phyloP scores from a whole-genome alignment of 1,140 invertebrate species.

The Diabrotica virgifera region DNA sequence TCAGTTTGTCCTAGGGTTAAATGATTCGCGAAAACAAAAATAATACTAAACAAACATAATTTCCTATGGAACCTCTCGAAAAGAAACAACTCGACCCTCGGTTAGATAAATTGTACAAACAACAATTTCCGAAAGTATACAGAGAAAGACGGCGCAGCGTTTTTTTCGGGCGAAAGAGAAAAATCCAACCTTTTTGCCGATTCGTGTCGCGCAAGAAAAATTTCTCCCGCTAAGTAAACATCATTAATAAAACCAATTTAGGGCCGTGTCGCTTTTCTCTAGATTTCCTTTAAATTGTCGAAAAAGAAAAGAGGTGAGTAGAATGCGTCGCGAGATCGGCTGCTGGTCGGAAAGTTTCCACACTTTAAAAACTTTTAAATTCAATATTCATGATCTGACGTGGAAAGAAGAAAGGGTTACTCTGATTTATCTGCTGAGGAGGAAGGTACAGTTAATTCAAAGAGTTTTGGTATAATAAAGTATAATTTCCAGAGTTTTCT shows the following conservation, averaged over 20 bases:
- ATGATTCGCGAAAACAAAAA: background rate
- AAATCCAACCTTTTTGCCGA: conserved; percentile 10
- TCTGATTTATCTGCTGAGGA: conserved; percentile 28
- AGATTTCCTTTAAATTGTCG: conserved; percentile 38
- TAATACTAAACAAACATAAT: conserved; percentile 5
- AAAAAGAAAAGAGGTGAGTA: conserved; percentile 25
- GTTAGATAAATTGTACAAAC: conserved; percentile 9
- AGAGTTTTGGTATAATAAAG: conserved; percentile 14
- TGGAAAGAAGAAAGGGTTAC: conserved; percentile 33
- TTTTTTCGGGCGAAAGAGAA: background rate
- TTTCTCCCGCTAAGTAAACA: conserved; percentile 30
- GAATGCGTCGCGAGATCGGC: conserved; percentile 8
- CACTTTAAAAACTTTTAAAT: conserved; percentile 32
- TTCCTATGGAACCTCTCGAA: conserved; percentile 4
- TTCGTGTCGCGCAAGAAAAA: conserved; percentile 17
- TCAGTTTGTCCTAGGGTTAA: background rate
- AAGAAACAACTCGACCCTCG: background rate
- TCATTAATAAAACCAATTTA: conserved; percentile 41
- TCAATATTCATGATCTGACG: conserved; percentile 38
- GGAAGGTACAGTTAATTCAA: conserved; percentile 23
- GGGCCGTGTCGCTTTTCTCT: conserved; percentile 26
- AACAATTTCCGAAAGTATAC: conserved; percentile 16
- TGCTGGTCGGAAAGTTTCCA: conserved; percentile 20
- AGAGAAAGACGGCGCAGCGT: background rate
- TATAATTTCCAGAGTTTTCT: background rate